Evolutionary conservation across 2,888 invertebrate species (phyloP), one percentile per base, ranked within the genome.

Genomic region (Tenthredo notha): DNA sequence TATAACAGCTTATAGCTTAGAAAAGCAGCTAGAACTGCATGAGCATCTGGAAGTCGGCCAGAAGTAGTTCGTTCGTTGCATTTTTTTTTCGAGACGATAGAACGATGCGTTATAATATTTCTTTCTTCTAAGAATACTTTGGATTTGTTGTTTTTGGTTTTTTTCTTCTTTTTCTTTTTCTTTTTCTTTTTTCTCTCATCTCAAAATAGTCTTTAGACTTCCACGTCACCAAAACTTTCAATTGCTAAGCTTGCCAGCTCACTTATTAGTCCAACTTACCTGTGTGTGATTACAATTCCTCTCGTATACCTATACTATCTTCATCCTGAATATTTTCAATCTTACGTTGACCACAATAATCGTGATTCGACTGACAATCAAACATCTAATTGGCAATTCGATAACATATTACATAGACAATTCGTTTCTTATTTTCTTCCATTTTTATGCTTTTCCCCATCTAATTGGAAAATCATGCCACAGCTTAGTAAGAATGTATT

Each of bases 31-130:
- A 54, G 47, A 70, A 1, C 12, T 33, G 54, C n/a, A 77, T 10
- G 18, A 40, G 61, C 61, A 84, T 74, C 74, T 84, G 84, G 84
- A 84, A 74, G 74, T 84, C 15, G 18, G 84, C 84, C 74, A 84
- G 74, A 61, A 84, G 65, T 61, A 61, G 21, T 61, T 61, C 21
- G 61, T 74, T 74, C 72, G 72, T 43, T 74, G 72, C 72, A 74
- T 74, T 74, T 74, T 74, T 74, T 74, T 74, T n/a, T n/a, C n/a
- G n/a, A n/a, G n/a, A 74, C 72, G 72, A 74, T 74, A 21, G 43
- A 40, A 37, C 61, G 58, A 50, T 80, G 61, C 50, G 40, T 50
- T 80, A 50, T 78, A 50, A 47, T 58, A 40, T 74, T 75, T 47
- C n/a, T 54, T 54, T 74, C 7, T 47, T 75, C 47, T 15, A 37